Evolutionary conservation across 2,113 vertebrate genomes (phyloP).

Genomic region (Chloropsis cyanopogon): DNA sequence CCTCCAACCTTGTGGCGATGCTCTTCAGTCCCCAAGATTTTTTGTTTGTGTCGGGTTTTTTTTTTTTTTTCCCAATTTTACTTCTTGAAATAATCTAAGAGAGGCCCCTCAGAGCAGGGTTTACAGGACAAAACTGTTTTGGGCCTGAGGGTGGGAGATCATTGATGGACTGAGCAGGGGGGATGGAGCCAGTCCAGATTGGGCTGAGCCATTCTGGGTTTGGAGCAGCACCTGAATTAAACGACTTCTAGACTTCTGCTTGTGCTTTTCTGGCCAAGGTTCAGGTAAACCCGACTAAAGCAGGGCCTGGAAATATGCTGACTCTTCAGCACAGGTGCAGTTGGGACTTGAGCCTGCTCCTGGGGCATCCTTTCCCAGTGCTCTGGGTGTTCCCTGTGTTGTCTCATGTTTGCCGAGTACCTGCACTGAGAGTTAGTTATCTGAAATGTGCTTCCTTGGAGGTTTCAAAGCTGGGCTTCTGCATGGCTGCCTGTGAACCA

Average conservation of each 20-base stretch:
- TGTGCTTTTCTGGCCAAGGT: not conserved
- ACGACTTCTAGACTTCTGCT: not conserved
- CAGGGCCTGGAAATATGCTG: not conserved
- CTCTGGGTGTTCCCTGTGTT: fast-evolving
- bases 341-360: not conserved
- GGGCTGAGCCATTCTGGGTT: not conserved
- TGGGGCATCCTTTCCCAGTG: not conserved
- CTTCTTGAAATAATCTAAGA: not conserved
- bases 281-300: not conserved
- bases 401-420: not conserved
- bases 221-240: not conserved
- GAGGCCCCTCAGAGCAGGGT: not conserved
- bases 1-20: fast-evolving
- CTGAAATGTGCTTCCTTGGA: not conserved
- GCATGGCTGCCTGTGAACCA: not conserved
- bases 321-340: not conserved
- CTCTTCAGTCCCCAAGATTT: not conserved
- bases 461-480: not conserved
- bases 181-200: not conserved
- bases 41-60: not conserved
- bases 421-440: not conserved
- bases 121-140: not conserved
- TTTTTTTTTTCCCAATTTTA: not conserved
- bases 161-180: not conserved
- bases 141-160: not conserved